Percentiles rank a stretch among this genome's conserved stretches.
Evolutionary conservation across 2,888 invertebrate species (phyloP).

Genomic region (Nomada ruficornis): DNA sequence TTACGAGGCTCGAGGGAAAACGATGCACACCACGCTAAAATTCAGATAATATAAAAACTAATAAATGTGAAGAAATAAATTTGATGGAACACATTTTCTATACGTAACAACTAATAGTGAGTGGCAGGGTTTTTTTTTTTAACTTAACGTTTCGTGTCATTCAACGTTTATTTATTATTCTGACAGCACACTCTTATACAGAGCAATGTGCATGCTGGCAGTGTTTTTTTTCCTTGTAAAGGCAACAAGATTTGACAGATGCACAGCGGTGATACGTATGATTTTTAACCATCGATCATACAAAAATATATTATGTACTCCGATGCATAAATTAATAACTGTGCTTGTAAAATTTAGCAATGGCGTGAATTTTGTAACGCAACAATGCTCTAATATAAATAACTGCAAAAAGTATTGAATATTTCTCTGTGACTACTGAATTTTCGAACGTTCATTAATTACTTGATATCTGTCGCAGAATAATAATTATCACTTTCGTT

Average conservation of each 20-base stretch:
- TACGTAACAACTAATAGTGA: background rate
- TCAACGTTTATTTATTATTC: conserved; percentile 20
- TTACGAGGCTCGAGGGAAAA: conserved; percentile 18
- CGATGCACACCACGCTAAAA: conserved; percentile 25
- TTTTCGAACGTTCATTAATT: no score
- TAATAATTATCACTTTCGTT: background rate
- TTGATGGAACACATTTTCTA: conserved; percentile 5
- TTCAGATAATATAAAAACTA: conserved; percentile 34
- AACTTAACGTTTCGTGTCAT: conserved; percentile 2
- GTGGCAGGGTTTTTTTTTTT: background rate
- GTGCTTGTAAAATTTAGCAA: no score
- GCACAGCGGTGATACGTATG: background rate
- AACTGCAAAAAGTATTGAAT: no score
- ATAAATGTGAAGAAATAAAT: conserved; percentile 35
- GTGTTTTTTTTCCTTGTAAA: background rate
- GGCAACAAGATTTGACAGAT: background rate
- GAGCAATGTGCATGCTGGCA: background rate
- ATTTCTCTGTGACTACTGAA: no score
- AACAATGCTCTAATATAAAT: no score
- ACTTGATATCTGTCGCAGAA: no score
- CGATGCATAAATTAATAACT: no score
- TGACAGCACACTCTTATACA: background rate
- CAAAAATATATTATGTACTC: no score
- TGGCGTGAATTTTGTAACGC: no score
- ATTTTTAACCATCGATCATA: background rate